These are phyloP conservation scores for Triplophysa rosa DNA, from an alignment of 2,113 vertebrate species.

Conservation along the genomic window DNA sequence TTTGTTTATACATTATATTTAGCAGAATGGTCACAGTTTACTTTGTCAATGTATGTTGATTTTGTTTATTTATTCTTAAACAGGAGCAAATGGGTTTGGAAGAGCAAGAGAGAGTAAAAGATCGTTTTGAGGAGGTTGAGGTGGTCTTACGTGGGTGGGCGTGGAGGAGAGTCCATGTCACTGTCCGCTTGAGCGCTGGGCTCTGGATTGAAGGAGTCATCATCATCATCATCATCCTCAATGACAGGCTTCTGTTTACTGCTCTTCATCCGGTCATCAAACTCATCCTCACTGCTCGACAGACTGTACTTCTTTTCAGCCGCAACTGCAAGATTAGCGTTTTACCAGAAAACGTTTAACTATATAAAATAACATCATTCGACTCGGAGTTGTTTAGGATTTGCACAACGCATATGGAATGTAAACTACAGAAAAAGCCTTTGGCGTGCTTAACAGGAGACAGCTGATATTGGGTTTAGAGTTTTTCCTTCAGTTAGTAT, in stretches of 20 bases:
- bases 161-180: slow-evolving; percentile 58
- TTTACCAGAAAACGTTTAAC: background rate
- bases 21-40: too few species aligned
- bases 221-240: slow-evolving; percentile 49
- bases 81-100: too few species aligned
- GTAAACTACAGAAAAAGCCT: too few species aligned
- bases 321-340: slow-evolving; percentile 37
- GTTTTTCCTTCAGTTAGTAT: too few species aligned
- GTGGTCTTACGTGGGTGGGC: slow-evolving; percentile 56
- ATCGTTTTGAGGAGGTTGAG: background rate
- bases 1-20: too few species aligned
- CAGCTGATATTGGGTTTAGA: too few species aligned
- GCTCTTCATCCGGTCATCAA: slow-evolving; percentile 54
- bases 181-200: slow-evolving; percentile 32
- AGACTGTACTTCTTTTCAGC: slow-evolving; percentile 63
- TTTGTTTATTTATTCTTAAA: too few species aligned
- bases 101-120: background rate
- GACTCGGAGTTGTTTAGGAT: too few species aligned
- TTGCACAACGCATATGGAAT: too few species aligned
- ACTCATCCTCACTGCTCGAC: slow-evolving; percentile 73
- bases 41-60: too few species aligned
- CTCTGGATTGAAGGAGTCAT: slow-evolving; percentile 57
- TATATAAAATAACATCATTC: too few species aligned
- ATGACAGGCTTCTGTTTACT: slow-evolving; percentile 37
- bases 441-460: too few species aligned